Conservation (phyloP, 2,888 invertebrate species). For the Andrena haemorrhoa region DNA sequence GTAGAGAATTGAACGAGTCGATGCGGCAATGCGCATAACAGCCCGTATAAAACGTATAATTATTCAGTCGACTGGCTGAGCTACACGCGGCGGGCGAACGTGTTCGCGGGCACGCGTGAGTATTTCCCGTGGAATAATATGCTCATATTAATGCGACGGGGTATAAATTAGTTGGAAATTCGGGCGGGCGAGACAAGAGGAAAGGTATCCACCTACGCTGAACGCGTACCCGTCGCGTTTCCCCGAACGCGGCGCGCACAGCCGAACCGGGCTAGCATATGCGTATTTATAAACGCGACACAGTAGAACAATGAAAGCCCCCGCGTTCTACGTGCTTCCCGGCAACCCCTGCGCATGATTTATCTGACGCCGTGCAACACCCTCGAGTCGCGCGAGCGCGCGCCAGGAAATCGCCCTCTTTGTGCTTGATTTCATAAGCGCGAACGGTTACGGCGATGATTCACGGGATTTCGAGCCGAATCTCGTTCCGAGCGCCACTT, state of each 20-base stretch:
- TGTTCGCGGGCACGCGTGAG: conserved; percentile 9
- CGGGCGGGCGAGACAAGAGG: conserved; percentile 54
- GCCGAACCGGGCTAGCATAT: conserved; percentile 44
- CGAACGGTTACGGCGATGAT: conserved; percentile 17
- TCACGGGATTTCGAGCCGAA: conserved; percentile 9
- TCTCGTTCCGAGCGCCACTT: not conserved
- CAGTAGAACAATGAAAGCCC: conserved; percentile 68
- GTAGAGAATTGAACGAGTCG: conserved; percentile 31
- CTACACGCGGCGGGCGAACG: not conserved
- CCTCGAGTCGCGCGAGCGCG: conserved; percentile 39
- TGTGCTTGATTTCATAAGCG: conserved; percentile 47
- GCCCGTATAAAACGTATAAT: conserved; percentile 54
- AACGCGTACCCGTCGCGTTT: conserved; percentile 21
- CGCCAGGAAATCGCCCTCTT: conserved; percentile 46
- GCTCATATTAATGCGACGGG: conserved; percentile 61
- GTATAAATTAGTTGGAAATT: conserved; percentile 69
- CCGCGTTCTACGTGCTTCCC: conserved; percentile 63
- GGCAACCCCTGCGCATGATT: conserved; percentile 67
- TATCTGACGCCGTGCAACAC: conserved; percentile 63
- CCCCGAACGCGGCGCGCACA: conserved; percentile 10
- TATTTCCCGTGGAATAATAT: conserved; percentile 56
- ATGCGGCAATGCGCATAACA: conserved; percentile 55
- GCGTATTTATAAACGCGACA: conserved; percentile 72
- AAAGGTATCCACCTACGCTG: conserved; percentile 51
- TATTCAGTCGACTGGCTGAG: not conserved